A percentile compares a stretch with the other conserved stretches of the same genome.
phyloP scores from a whole-genome alignment of 2,113 vertebrate genomes.

The Elachura formosa region DNA sequence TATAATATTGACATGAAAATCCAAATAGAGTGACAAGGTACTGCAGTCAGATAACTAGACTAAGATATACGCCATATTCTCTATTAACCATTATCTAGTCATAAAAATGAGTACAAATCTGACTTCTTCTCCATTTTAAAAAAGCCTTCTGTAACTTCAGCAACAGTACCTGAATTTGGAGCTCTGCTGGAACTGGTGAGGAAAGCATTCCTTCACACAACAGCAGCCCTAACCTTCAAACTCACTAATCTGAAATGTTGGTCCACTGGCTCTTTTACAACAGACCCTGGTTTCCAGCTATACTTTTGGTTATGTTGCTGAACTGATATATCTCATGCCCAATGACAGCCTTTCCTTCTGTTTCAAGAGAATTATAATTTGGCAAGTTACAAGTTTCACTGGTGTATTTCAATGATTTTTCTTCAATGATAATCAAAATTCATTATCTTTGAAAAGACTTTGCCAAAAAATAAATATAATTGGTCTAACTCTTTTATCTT shows the following conservation, averaged over 20 bases:
- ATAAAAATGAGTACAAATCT: neutral
- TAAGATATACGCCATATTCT: neutral
- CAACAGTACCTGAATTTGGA: neutral
- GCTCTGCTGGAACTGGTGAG: neutral
- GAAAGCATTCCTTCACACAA: neutral
- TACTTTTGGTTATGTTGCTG: neutral
- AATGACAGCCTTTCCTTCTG: neutral
- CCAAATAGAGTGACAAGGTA: neutral
- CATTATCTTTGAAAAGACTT: neutral
- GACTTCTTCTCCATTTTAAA: neutral
- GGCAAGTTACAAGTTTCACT: neutral
- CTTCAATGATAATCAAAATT: neutral
- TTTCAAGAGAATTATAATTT: neutral
- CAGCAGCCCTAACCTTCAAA: neutral
- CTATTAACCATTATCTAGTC: neutral
- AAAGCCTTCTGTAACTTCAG: neutral
- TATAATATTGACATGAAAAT: neutral
- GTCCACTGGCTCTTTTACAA: neutral
- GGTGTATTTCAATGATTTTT: neutral
- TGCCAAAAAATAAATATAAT: neutral
- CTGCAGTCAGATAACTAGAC: neutral
- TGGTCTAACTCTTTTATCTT: neutral
- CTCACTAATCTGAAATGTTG: neutral
- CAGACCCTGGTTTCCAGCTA: neutral
- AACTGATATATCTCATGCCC: neutral